These are phyloP conservation scores for Osmerus eperlanus DNA, from an alignment of 2,113 vertebrate genomes.

Conservation along the genomic window DNA sequence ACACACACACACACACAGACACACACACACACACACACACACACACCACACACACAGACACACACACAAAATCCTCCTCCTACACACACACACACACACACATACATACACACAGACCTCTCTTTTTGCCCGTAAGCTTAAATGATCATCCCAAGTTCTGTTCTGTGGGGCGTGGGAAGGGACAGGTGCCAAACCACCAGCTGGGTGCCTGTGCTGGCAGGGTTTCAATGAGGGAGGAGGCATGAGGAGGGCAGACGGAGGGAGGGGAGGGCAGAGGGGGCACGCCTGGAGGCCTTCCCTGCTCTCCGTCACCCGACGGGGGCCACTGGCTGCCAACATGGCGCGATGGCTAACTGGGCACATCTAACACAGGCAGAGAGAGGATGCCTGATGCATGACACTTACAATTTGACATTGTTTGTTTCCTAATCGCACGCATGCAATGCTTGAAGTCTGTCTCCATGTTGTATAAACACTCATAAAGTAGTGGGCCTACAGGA, in stretches of 20 bases:
- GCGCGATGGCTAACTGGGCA: not conserved
- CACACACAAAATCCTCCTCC: not conserved
- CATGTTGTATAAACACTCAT: not conserved
- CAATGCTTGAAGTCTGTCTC: not conserved
- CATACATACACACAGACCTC: not conserved
- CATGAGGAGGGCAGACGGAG: not conserved
- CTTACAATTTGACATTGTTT: not conserved
- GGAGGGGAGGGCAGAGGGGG: not conserved
- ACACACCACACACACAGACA: not conserved
- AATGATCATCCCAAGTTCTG: slow-evolving; percentile 5
- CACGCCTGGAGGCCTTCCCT: not conserved
- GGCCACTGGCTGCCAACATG: slow-evolving; percentile 10
- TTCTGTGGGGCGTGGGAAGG: slow-evolving; percentile 8
- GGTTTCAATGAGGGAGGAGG: not conserved
- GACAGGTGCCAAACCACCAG: not conserved
- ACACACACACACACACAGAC: not conserved
- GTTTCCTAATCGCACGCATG: not conserved
- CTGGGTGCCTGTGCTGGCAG: not conserved
- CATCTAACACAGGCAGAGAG: no score
- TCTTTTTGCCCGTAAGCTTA: not conserved
- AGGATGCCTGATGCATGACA: no score
- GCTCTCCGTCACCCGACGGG: slow-evolving; percentile 1
- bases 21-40: slow-evolving; percentile 7
- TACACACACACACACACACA: not conserved
- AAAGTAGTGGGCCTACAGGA: no score